These are phyloP conservation scores for Chlorops oryzae DNA, from an alignment of 1,140 invertebrate species.

Conservation along the genomic window DNA sequence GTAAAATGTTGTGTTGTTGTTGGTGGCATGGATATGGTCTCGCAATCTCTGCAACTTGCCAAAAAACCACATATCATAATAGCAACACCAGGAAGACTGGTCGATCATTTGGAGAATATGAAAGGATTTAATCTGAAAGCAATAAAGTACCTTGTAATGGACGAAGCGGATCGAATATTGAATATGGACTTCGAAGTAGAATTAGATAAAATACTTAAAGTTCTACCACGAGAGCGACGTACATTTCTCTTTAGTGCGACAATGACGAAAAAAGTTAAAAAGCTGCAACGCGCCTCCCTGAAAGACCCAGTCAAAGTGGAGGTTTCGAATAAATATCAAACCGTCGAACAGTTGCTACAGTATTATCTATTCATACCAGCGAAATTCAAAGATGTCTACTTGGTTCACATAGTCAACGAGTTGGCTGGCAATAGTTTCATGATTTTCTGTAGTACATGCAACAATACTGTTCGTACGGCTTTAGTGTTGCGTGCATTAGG, in stretches of 20 bases:
- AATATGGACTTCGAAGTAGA: conserved; percentile 97
- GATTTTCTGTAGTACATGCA: conserved; percentile 94
- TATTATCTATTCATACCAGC: conserved; percentile 94
- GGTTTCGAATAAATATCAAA: conserved; percentile 95
- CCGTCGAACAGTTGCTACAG: conserved; percentile 93
- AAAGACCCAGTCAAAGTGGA: conserved; percentile 91
- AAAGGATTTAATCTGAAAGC: conserved; percentile 88
- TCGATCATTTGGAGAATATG: conserved; percentile 89
- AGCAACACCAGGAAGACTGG: conserved; percentile 81
- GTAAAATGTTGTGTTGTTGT: conserved; percentile 94
- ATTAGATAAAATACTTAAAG: conserved; percentile 91
- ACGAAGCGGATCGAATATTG: conserved; percentile 91
- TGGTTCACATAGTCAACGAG: conserved; percentile 95
- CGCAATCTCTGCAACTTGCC: conserved; percentile 80
- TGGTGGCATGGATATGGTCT: conserved; percentile 96
- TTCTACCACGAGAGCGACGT: conserved; percentile 78
- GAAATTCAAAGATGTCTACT: conserved; percentile 96
- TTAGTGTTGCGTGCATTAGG: conserved; percentile 83
- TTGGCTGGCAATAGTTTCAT: conserved; percentile 94
- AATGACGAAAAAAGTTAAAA: conserved; percentile 98
- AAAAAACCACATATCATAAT: conserved; percentile 96
- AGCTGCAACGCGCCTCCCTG: conserved; percentile 90
- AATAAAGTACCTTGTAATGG: conserved; percentile 90
- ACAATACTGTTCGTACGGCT: conserved; percentile 81
- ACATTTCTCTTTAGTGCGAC: conserved; percentile 94